A percentile compares a stretch with the other conserved stretches of the same genome.
Conservation (phyloP, 2,113 vertebrate species). For the Raja brachyura region DNA sequence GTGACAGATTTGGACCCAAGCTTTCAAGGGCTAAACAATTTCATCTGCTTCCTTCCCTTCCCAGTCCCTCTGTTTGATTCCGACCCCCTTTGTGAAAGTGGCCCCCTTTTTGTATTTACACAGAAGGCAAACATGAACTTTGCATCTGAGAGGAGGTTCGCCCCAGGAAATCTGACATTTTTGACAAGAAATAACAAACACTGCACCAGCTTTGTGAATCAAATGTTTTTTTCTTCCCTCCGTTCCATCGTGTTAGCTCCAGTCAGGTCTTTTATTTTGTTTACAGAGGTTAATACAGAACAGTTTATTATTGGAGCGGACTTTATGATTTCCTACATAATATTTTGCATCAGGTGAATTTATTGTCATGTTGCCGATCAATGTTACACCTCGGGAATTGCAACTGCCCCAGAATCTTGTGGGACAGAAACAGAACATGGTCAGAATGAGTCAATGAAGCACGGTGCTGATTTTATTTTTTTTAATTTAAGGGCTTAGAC, state of each 20-base stretch:
- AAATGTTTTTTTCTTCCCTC: background rate
- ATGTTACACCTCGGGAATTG: background rate
- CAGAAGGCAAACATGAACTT: background rate
- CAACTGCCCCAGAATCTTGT: background rate
- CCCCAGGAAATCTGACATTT: conserved; percentile 20
- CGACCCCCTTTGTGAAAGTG: background rate
- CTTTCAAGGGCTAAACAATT: background rate
- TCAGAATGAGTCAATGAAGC: background rate
- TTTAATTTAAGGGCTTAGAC: background rate
- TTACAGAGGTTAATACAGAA: background rate
- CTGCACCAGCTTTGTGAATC: conserved; percentile 12
- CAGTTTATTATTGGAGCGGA: conserved; percentile 1
- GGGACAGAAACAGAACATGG: background rate
- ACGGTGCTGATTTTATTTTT: background rate
- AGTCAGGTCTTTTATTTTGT: background rate
- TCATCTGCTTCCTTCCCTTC: background rate
- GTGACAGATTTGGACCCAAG: background rate
- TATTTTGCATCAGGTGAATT: conserved; percentile 14
- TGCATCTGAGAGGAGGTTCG: conserved; percentile 23
- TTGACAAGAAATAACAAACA: conserved; percentile 36
- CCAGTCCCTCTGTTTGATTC: background rate
- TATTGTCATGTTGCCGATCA: background rate
- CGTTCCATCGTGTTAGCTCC: background rate
- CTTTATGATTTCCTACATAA: background rate
- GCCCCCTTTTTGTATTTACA: conserved; percentile 2